Conservation (phyloP, 2,113 vertebrate genomes). For the Marmota monax region DNA sequence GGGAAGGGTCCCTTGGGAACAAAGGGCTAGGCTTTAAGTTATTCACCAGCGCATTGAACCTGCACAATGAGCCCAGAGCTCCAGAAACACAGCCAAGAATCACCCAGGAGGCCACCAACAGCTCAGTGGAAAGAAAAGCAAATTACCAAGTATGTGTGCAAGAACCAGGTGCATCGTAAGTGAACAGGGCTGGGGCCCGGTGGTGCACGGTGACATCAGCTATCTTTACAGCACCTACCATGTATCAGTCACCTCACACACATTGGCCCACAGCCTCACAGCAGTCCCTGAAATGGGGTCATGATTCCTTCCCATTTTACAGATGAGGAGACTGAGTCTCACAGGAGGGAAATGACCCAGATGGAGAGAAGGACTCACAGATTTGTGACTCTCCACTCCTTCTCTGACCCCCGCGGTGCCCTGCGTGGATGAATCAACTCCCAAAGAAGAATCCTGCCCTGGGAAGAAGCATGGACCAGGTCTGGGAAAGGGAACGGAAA, state of each 20-base stretch:
- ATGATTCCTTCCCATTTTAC: not conserved
- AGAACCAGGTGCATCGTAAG: accelerated
- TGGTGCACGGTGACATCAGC: accelerated
- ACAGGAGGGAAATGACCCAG: not conserved
- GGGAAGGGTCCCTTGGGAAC: constrained; percentile 33
- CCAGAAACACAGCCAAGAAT: not conserved
- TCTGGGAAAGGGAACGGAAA: not conserved
- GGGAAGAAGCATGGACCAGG: not conserved
- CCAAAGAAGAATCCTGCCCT: not conserved
- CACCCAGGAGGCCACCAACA: not conserved
- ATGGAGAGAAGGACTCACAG: accelerated
- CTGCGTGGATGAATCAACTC: not conserved
- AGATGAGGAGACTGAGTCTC: not conserved
- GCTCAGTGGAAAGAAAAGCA: not conserved
- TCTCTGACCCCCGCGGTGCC: not conserved
- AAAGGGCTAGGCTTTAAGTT: constrained; percentile 38
- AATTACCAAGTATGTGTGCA: not conserved
- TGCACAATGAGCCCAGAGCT: constrained; percentile 52
- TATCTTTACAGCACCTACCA: not conserved
- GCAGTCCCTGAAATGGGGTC: not conserved
- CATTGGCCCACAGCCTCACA: not conserved
- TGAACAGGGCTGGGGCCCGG: not conserved
- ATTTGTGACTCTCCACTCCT: not conserved
- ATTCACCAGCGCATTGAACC: constrained; percentile 52
- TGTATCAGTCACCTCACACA: not conserved